These are phyloP conservation scores for Microctonus brassicae DNA, from an alignment of 2,888 invertebrate genomes.

Conservation along the genomic window DNA sequence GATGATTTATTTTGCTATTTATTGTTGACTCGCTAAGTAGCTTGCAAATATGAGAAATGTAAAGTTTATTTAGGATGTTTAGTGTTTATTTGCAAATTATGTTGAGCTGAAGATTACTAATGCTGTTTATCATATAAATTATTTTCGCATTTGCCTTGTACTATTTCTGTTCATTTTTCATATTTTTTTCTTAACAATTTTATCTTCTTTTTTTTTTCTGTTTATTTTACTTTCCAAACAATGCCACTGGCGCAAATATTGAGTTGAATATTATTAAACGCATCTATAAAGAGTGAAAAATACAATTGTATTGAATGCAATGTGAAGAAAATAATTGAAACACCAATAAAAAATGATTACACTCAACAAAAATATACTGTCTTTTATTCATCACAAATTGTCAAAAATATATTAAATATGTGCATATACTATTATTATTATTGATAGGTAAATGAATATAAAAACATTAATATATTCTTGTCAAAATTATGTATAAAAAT, in stretches of 20 bases:
- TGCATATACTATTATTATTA: background rate
- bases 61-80: background rate
- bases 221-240: background rate
- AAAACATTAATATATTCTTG: background rate
- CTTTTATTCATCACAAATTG: background rate
- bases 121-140: background rate
- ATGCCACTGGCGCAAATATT: background rate
- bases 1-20: background rate
- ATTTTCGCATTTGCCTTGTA: background rate
- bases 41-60: background rate
- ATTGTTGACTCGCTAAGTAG: background rate
- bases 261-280: background rate
- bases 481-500: background rate
- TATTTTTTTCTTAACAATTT: background rate
- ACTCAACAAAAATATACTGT: background rate
- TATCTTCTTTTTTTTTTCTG: background rate
- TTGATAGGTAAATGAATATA: constrained; percentile 18
- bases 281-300: background rate
- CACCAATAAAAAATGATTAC: constrained; percentile 7
- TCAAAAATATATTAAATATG: constrained; percentile 30
- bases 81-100: constrained; percentile 7
- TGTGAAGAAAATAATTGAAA: constrained; percentile 11
- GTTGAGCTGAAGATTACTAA: background rate
- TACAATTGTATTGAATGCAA: constrained; percentile 14
- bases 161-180: background rate